These are phyloP conservation scores for Pseudomyrmex pallidus DNA, from an alignment of 1,140 invertebrate species.

Conservation along the genomic window DNA sequence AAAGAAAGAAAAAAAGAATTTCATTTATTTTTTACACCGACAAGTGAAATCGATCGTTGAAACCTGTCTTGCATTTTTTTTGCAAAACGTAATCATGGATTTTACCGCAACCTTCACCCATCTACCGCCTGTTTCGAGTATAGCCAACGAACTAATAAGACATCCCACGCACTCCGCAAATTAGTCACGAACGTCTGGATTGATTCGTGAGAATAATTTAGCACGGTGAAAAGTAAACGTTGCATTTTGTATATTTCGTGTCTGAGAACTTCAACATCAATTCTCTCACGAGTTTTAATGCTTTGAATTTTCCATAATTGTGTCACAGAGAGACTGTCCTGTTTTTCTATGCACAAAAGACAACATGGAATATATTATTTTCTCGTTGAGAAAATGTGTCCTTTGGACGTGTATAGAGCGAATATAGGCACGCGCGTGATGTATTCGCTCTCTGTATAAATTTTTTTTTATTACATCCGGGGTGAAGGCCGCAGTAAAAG, in stretches of 20 bases:
- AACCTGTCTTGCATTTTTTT: not conserved
- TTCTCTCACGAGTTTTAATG: too few species aligned
- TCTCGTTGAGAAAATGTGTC: not conserved
- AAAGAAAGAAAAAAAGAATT: constrained; percentile 11
- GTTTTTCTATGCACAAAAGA: too few species aligned
- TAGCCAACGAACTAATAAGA: constrained; percentile 15
- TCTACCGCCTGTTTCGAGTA: not conserved
- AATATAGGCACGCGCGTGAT: not conserved
- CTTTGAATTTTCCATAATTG: too few species aligned
- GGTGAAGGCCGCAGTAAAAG: constrained; percentile 48
- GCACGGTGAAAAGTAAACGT: not conserved
- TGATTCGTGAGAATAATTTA: not conserved
- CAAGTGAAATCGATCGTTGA: constrained; percentile 31
- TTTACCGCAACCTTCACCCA: constrained; percentile 51
- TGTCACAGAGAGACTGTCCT: too few species aligned
- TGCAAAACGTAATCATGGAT: constrained; percentile 41
- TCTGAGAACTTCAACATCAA: too few species aligned
- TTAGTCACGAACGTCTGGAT: constrained; percentile 21
- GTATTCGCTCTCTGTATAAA: constrained; percentile 11
- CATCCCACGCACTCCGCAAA: not conserved
- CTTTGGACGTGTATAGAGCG: not conserved
- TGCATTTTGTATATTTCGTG: not conserved
- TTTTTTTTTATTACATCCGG: constrained; percentile 12
- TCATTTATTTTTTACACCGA: constrained; percentile 44
- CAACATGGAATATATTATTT: not conserved